phyloP scores from a whole-genome alignment of 2,113 vertebrate genomes.

The Platichthys stellatus region DNA sequence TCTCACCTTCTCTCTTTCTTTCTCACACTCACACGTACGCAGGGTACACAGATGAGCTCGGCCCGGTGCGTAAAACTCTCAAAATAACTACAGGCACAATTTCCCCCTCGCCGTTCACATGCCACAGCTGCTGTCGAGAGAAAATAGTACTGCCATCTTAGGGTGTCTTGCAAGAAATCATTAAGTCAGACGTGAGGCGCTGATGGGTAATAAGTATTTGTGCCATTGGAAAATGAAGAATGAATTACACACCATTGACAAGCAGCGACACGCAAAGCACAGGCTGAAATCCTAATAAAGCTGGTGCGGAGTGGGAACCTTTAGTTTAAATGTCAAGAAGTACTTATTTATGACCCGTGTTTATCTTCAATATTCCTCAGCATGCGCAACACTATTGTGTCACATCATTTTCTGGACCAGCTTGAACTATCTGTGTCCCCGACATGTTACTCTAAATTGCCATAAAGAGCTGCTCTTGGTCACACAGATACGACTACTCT shows the following conservation, averaged over 20 bases:
- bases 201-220: constrained; percentile 49
- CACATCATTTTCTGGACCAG: background rate
- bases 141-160: constrained; percentile 74
- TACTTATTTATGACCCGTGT: constrained; percentile 34
- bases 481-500: background rate
- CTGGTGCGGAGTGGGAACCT: constrained; percentile 14
- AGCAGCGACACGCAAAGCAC: constrained; percentile 32
- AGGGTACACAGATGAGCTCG: background rate
- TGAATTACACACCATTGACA: constrained; percentile 18
- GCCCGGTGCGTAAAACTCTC: constrained; percentile 59
- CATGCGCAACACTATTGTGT: background rate
- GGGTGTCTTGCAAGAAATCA: constrained; percentile 70
- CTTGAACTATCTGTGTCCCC: background rate
- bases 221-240: constrained; percentile 21
- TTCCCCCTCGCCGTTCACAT: constrained; percentile 61
- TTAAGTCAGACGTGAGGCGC: constrained; percentile 60
- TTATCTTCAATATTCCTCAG: constrained; percentile 12
- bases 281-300: constrained; percentile 35
- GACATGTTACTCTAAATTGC: background rate
- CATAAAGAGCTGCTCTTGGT: background rate
- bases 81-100: constrained; percentile 77
- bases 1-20: constrained; percentile 46
- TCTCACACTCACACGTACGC: constrained; percentile 6
- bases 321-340: constrained; percentile 39
- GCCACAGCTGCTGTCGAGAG: constrained; percentile 76